Evolutionary conservation across 2,797 vertebrate species (phyloP).

Genomic region (Iguana delicatissima): DNA sequence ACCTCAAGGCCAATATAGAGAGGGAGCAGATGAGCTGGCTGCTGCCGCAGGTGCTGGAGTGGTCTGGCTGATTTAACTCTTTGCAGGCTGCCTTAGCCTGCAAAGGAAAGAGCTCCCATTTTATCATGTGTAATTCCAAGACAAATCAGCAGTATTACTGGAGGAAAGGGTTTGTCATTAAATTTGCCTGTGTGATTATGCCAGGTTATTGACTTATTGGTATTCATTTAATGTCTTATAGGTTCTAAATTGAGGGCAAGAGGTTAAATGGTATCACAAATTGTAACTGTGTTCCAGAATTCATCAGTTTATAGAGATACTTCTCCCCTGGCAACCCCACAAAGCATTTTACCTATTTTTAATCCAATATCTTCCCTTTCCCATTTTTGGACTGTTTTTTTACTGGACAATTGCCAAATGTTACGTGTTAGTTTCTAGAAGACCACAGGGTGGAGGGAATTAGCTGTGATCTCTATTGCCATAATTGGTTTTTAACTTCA

Average conservation of each 20-base stretch:
- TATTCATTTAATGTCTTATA: conserved; percentile 72
- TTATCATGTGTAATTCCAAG: conserved; percentile 31
- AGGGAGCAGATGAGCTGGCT: conserved; percentile 55
- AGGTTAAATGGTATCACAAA: conserved; percentile 77
- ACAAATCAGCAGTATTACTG: conserved; percentile 49
- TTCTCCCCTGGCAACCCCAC: neutral
- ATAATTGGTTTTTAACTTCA: neutral
- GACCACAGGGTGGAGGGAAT: neutral
- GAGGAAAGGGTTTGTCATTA: conserved; percentile 64
- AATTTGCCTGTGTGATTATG: conserved; percentile 60
- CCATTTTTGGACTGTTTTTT: neutral
- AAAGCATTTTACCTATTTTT: neutral
- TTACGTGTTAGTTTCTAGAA: rapidly evolving
- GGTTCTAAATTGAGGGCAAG: conserved; percentile 73
- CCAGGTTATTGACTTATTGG: conserved; percentile 70
- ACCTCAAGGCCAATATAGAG: conserved; percentile 31
- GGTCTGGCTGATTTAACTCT: conserved; percentile 54
- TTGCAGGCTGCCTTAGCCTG: conserved; percentile 2
- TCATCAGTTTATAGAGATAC: conserved; percentile 61
- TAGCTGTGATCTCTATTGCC: neutral
- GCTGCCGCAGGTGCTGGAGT: conserved; percentile 45
- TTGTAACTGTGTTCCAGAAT: conserved; percentile 72
- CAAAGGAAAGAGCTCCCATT: conserved; percentile 42
- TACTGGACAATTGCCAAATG: conserved; percentile 8
- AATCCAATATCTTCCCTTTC: neutral